Evolutionary conservation across 2,113 vertebrate species (phyloP), one percentile per base, ranked within the genome.

Genomic region (Etheostoma spectabile): DNA sequence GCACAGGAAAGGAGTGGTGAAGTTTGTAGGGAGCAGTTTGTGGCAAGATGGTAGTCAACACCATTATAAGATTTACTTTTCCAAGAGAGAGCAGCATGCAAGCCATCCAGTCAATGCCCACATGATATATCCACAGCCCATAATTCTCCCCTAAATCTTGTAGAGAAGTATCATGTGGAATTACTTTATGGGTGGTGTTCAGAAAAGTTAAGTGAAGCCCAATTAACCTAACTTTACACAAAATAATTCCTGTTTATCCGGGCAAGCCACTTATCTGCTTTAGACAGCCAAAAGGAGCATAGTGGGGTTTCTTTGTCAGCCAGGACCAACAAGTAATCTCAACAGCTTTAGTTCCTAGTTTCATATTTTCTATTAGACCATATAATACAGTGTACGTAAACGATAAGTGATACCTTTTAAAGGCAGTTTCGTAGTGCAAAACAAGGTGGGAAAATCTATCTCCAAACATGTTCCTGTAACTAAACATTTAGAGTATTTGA

Each of bases 221-320:
- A 65, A 72, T 89, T 88, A 85, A 84, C 64, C 49, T 45, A 86
- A 88, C 71, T 91, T 89, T 77, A 79, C 49, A 72, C 55, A 49
- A 24, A 81, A 77, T 80, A 73, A 88, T 65, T 74, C 86, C 74
- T 70, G 78, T 87, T 87, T 77, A 91, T 86, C 83, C 73, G 81
- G 33, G 13, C 18, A 84, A 86, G 77, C 63, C 85, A 91, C 86
- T 86, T 77, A 88, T 74, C 72, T 85, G 80, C 80, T 59, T 81
- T 65, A 77, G 76, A 49, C 71, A 63, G 82, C 42, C 18, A 12
- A 64, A 61, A 55, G 38, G 35, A 78, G 62, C 59, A 68, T 66
- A 72, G 45, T 77, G n/a, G 61, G 61, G 33, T 24, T 77, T 45
- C 3, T 77, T 38, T 76, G 48, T 46, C 2, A 11, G 0, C 55